Evolutionary conservation across 1,140 invertebrate species (phyloP), one percentile per base, ranked within the genome.

Genomic region (Drosophila kepulauana): DNA sequence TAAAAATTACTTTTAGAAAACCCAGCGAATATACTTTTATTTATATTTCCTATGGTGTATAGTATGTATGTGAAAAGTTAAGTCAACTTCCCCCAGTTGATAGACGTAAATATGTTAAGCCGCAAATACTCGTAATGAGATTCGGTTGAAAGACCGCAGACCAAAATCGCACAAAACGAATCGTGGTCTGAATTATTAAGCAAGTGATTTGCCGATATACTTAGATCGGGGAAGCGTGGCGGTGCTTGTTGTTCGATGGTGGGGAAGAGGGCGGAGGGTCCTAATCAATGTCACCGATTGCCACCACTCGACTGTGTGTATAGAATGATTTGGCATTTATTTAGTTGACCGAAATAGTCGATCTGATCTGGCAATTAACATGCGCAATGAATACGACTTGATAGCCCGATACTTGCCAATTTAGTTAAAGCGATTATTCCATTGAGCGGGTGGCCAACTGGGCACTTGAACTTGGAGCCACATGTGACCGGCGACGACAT

Each of bases 381-480:
- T 87, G 84, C 84, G 70, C 70, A 62, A 51, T 45, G 25, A 58
- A 74, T 62, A 78, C 41, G 41, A 43, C 41, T 43, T 43, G 13
- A 43, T 43, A 74, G 62, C 70, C 41, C 62, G 66, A 71, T 52
- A 65, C 54, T 84, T 63, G 74, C 68, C 80, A 88, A 84, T 87
- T 87, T 82, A 65, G 70, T 62, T 61, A 20, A 35, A 68, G 64
- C 51, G 45, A 54, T 62, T 63, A 28, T 81, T 76, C 57, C 82
- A 79, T 68, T 87, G 75, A 86, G 59, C 77, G 65, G 62, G 54
- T 52, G 76, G 49, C 62, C 41, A 51, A 67, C 11, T 28, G 13
- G 49, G 16, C n/a, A 84, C 85, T 87, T 84, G 81, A 87, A 87
- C 84, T 87, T 87, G 84, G 79, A 78, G 78, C 84, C 69, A 62